Evolutionary conservation across 2,797 vertebrate genomes (phyloP), one percentile per base, ranked within the genome.

Genomic region (Sebastes cheni): DNA sequence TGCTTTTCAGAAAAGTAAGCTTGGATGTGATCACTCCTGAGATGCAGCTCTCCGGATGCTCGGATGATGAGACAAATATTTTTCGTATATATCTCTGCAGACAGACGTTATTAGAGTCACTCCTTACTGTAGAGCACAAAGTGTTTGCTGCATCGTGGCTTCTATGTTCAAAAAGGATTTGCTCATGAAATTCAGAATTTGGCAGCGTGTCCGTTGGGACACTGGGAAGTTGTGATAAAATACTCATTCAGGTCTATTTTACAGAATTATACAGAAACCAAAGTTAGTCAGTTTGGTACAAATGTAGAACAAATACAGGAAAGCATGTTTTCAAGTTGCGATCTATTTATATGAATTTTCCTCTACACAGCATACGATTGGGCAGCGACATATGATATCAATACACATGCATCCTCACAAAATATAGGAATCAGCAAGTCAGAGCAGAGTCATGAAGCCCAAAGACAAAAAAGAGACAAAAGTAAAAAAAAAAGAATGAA

Each of bases 181-280:
- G 22, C 74, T 86, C 55, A 61, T 69, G 8, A 85, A 83, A 82
- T 79, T 70, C 79, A 77, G 58, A 84, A 67, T 72, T 70, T 54
- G 29, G 34, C 65, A 54, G 61, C 3, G 8, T 25, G 22, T 78
- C 64, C 16, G 61, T 11, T n/a, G 72, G 80, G 83, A 72, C 46
- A 8, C 52, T 23, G 4, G 29, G 27, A 67, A 30, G 29, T 61
- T 82, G 27, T 61, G 52, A 23, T 79, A 55, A 75, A 78, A 77
- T 59, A 46, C 22, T 12, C 25, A 39, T 72, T 75, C 42, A 30
- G 22, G 22, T 64, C 8, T 67, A 29, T 75, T 75, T 68, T 32
- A 8, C 55, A 65, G 50, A 58, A 59, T 75, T 72, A 23, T n/a
- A 65, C 20, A 58, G 42, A 5, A 34, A 20, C 30, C 20, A 25